A percentile compares a stretch with the other conserved stretches of the same genome.
Conservation (phyloP, 2,797 vertebrate genomes). For the Octomys mimax region DNA sequence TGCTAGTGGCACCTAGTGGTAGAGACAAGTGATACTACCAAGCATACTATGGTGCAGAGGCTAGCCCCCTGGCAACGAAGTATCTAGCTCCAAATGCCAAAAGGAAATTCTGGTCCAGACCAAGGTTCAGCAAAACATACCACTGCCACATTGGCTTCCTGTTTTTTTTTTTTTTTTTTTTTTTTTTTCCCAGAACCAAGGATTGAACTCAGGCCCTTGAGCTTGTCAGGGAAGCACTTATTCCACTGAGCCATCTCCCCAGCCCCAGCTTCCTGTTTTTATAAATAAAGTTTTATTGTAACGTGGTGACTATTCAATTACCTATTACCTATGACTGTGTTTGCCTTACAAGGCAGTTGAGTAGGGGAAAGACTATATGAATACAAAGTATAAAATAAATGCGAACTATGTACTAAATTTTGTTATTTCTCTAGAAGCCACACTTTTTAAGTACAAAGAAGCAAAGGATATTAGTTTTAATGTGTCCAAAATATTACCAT, state of each 20-base stretch:
- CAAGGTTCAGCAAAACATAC: neutral
- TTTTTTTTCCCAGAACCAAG: too few relatives aligned
- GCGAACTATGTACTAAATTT: neutral
- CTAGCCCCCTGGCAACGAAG: neutral
- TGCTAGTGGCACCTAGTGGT: slow-evolving; percentile 15
- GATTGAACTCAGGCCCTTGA: too few relatives aligned
- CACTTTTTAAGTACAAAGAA: neutral
- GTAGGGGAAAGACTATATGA: neutral
- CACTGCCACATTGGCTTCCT: neutral
- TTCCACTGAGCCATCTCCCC: too few relatives aligned
- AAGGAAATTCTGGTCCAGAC: neutral
- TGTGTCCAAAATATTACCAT: neutral
- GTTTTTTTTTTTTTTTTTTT: neutral
- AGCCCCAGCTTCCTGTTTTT: neutral
- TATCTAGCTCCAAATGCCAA: neutral
- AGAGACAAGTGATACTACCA: neutral
- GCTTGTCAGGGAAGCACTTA: too few relatives aligned
- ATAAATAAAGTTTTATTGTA: slow-evolving; percentile 47
- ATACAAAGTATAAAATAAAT: neutral
- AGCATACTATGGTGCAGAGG: neutral
- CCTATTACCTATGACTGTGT: neutral
- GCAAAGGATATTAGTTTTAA: slow-evolving; percentile 17
- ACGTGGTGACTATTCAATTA: neutral
- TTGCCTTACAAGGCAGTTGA: neutral
- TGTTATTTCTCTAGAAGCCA: slow-evolving; percentile 25